Base-by-base conservation (phyloP, 2,797 vertebrate species). In the Galagoides demidoff region DNA sequence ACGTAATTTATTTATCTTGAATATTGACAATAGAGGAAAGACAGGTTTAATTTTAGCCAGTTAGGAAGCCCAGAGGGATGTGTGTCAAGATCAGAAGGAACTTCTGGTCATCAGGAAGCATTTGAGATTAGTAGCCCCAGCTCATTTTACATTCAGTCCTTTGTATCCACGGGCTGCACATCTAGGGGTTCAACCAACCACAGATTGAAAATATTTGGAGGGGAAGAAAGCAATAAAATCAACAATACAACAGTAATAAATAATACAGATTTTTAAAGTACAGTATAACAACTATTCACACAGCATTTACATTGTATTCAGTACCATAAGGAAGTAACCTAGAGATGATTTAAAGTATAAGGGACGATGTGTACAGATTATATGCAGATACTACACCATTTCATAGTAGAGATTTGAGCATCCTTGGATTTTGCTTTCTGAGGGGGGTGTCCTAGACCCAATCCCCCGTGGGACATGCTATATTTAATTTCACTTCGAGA, bases 11-110 rank as follows among this genome's bases (percentile, higher is more conserved):
- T 91, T 92, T 59, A 43, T 78, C 73, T 61, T 79, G 77, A 94
- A 64, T 74, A 85, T 4, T 96, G 90, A 94, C 84, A 87, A 7
- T 55, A 17, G 55, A 87, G 52, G 76, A 87, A 78, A 83, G 14
- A 31, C 17, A 31, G 74, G 55, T 68, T 95, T 89, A 64, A 55
- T 73, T 96, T 85, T 79, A 85, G 57, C 85, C 78, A 52, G 37
- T 22, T 16, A 78, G 34, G 63, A 85, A 63, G 45, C 70, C 55
- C 59, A 57, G 39, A 17, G 82, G 73, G 34, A 57, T 29, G n/a
- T 68, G 63, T 49, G 22, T 49, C 19, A 66, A 77, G 45, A 73
- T 37, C 84, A 81, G 59, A 70, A 88, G 76, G 25, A 92, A 77
- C 39, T 70, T 57, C 31, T 64, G 29, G 37, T 73, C 71, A 64